Percentiles rank a stretch among this genome's conserved stretches.
These are phyloP conservation scores for Diadophis punctatus DNA, from an alignment of 2,113 vertebrate species.

Conservation along the genomic window DNA sequence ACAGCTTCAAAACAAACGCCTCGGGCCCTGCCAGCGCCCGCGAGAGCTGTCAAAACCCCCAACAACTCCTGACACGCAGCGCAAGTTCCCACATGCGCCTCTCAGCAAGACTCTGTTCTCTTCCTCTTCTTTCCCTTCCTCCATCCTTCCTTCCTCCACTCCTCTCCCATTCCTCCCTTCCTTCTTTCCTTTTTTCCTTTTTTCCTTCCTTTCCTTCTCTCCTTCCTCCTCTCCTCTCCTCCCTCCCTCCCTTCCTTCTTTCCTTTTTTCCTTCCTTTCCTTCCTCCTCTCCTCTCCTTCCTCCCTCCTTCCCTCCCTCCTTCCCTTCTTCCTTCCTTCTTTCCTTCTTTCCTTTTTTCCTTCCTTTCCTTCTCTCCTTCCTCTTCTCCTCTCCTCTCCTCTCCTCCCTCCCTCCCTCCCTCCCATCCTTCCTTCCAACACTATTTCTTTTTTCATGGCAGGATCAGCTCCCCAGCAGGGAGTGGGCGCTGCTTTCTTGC, in stretches of 20 bases:
- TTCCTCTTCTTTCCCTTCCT: background rate
- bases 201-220: no score
- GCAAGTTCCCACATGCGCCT: slow-evolving; percentile 37
- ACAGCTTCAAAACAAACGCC: slow-evolving; percentile 66
- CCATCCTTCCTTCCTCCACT: no score
- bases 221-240: background rate
- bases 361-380: background rate
- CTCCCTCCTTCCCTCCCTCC: no score
- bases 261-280: no score
- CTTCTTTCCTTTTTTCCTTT: no score
- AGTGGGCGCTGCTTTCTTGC: background rate
- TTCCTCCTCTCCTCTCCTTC: no score
- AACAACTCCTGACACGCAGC: slow-evolving; percentile 9
- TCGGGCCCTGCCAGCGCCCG: slow-evolving; percentile 58
- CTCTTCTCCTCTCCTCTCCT: background rate
- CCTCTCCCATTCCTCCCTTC: background rate
- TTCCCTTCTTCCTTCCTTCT: no score
- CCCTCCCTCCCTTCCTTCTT: no score
- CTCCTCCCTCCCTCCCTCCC: background rate
- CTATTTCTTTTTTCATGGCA: background rate
- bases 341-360: no score
- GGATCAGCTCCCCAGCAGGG: background rate
- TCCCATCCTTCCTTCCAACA: background rate
- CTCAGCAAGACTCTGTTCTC: background rate
- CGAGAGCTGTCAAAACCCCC: slow-evolving; percentile 48